A percentile compares a stretch with the other conserved stretches of the same genome.
Evolutionary conservation across 35 echinoderm and acorn worm species (phyloP).

Genomic region (Antedon bifida): DNA sequence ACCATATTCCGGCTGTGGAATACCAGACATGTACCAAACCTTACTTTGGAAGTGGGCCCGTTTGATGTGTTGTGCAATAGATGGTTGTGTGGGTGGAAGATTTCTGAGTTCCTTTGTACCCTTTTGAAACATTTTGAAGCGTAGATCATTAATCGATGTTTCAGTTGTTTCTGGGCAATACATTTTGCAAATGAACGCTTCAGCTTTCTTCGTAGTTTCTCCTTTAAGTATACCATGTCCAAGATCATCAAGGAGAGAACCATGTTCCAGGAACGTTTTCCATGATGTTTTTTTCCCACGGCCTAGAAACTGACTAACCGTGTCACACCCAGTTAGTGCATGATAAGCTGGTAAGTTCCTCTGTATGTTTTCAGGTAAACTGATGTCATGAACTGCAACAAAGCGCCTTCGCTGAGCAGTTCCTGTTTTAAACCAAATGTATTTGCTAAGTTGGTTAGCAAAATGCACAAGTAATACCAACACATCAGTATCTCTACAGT

Average conservation of each 20-base stretch:
- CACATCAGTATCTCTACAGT: constrained; percentile 26
- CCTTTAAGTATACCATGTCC: neutral
- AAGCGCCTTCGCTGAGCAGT: neutral
- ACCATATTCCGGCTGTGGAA: neutral
- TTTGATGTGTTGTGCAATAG: neutral
- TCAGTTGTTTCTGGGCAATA: neutral
- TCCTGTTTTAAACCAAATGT: constrained; percentile 20
- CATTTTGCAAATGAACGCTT: neutral
- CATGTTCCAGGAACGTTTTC: constrained; percentile 9
- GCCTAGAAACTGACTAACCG: neutral
- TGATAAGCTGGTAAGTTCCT: constrained; percentile 6
- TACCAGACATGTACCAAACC: neutral
- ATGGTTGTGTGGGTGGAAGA: constrained; percentile 22
- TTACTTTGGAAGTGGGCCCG: neutral
- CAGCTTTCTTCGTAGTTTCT: neutral
- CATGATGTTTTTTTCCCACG: constrained; percentile 26
- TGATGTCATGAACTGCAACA: constrained; percentile 15
- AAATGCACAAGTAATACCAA: constrained; percentile 14
- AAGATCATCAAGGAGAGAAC: constrained; percentile 1
- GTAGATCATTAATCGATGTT: neutral
- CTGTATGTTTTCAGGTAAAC: neutral
- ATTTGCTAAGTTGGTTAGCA: neutral
- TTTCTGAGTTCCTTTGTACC: constrained; percentile 12
- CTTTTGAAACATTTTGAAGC: constrained; percentile 10
- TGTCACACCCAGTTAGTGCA: constrained; percentile 26